Evolutionary conservation across 2,113 vertebrate genomes (phyloP).

Genomic region (Anoura caudifer): DNA sequence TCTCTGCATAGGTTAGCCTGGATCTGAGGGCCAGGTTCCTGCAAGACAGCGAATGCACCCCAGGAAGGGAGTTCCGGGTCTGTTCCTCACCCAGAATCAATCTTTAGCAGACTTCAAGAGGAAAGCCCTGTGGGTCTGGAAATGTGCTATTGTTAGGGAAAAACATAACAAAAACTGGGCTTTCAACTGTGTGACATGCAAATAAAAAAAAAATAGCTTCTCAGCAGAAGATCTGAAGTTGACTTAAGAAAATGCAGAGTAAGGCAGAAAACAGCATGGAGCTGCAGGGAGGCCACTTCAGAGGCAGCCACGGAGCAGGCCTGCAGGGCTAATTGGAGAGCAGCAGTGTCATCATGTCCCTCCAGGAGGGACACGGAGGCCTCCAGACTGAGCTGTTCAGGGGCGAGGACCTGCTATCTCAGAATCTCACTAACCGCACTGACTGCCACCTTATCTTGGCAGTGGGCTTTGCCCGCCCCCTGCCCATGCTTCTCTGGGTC

Average conservation of each 20-base stretch:
- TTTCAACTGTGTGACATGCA: background rate
- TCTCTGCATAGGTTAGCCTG: background rate
- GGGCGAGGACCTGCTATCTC: background rate
- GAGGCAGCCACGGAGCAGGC: background rate
- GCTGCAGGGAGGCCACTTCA: background rate
- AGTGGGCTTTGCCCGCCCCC: background rate
- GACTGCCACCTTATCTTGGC: accelerated
- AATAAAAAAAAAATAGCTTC: background rate
- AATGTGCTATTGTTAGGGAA: background rate
- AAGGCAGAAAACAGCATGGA: background rate
- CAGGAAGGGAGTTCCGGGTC: background rate
- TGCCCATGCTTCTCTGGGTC: background rate
- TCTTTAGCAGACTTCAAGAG: background rate
- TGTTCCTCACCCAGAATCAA: accelerated
- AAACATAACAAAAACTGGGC: background rate
- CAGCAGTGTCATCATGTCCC: background rate
- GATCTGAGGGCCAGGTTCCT: background rate
- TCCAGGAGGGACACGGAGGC: background rate
- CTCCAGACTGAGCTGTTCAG: background rate
- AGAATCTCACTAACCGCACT: background rate
- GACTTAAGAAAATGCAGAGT: background rate
- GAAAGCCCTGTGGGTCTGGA: background rate
- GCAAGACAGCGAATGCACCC: background rate
- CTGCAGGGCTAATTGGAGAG: constrained; percentile 4
- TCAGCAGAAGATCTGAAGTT: background rate